Evolutionary conservation across 1,140 invertebrate genomes (phyloP).

Genomic region (Drosophila seguyi): DNA sequence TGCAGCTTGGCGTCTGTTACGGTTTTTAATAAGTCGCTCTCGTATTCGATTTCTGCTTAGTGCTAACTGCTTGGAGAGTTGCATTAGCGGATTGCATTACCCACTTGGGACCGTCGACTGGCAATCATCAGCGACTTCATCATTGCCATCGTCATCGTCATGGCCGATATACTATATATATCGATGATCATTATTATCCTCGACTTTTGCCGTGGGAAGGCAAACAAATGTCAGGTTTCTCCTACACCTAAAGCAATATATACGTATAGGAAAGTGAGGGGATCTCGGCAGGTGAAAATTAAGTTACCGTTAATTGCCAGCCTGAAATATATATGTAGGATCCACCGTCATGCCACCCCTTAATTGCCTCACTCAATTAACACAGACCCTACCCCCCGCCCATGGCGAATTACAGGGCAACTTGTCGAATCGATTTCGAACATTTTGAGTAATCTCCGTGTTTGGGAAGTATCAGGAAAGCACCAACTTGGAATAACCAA

Average conservation of each 20-base stretch:
- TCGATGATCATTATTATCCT: constrained; percentile 47
- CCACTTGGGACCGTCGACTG: constrained; percentile 46
- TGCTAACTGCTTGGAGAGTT: constrained; percentile 71
- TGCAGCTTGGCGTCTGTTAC: constrained; percentile 42
- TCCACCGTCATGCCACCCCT: constrained; percentile 34
- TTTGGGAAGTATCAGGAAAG: constrained; percentile 34
- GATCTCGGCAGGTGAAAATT: constrained; percentile 70
- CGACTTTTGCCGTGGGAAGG: constrained; percentile 64
- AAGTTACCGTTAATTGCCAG: constrained; percentile 74
- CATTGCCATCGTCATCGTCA: constrained; percentile 10
- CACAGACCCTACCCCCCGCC: constrained; percentile 20
- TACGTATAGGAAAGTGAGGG: constrained; percentile 20
- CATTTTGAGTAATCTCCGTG: constrained; percentile 16
- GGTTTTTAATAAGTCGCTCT: constrained; percentile 51
- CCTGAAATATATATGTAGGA: constrained; percentile 14
- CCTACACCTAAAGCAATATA: constrained; percentile 35
- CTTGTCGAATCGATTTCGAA: constrained; percentile 37
- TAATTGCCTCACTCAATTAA: constrained; percentile 79
- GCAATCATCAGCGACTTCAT: constrained; percentile 31
- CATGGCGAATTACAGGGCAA: constrained; percentile 42
- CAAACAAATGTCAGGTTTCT: constrained; percentile 54
- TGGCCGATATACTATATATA: constrained; percentile 16
- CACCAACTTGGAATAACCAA: constrained; percentile 37
- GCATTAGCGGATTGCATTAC: constrained; percentile 62
- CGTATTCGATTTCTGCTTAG: constrained; percentile 71